These are phyloP conservation scores for Sebastes goodei DNA, from an alignment of 2,797 vertebrate species.

Conservation along the genomic window DNA sequence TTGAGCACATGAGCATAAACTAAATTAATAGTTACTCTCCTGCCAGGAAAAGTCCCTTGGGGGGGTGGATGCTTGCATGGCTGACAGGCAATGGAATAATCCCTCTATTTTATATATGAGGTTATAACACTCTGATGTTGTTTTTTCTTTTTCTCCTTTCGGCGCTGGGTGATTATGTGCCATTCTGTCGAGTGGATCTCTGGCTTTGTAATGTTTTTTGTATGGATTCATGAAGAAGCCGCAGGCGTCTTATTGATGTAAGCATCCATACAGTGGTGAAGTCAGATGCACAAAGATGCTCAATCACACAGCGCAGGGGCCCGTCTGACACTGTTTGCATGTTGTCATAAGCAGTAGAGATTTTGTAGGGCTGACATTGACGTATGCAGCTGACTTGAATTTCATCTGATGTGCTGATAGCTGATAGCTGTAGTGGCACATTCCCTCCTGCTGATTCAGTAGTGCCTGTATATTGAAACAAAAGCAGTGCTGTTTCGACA, in stretches of 20 bases:
- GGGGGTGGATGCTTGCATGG: constrained; percentile 40
- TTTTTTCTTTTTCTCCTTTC: constrained; percentile 11
- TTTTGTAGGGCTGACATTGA: constrained; percentile 19
- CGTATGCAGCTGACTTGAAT: constrained; percentile 8
- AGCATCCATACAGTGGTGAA: neutral
- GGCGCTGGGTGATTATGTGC: constrained; percentile 24
- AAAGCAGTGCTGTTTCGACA: constrained; percentile 32
- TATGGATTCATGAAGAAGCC: constrained; percentile 36
- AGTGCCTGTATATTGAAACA: constrained; percentile 9
- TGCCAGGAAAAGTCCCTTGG: constrained; percentile 25
- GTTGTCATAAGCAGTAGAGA: constrained; percentile 10
- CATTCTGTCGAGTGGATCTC: constrained; percentile 18
- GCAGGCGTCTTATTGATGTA: constrained; percentile 24
- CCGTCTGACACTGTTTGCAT: neutral
- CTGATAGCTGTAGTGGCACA: constrained; percentile 14
- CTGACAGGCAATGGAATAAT: constrained; percentile 47
- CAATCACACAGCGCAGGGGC: neutral
- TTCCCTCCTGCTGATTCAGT: constrained; percentile 25
- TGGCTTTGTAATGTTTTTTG: constrained; percentile 42
- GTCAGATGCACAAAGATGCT: constrained; percentile 6
- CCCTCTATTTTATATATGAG: constrained; percentile 42
- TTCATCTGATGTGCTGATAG: constrained; percentile 35
- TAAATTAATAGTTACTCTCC: constrained; percentile 49
- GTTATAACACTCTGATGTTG: constrained; percentile 35
- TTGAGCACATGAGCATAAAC: constrained; percentile 41